Conservation (phyloP, 53 echinoderm and acorn worm genomes). For the Luidia sarsii region DNA sequence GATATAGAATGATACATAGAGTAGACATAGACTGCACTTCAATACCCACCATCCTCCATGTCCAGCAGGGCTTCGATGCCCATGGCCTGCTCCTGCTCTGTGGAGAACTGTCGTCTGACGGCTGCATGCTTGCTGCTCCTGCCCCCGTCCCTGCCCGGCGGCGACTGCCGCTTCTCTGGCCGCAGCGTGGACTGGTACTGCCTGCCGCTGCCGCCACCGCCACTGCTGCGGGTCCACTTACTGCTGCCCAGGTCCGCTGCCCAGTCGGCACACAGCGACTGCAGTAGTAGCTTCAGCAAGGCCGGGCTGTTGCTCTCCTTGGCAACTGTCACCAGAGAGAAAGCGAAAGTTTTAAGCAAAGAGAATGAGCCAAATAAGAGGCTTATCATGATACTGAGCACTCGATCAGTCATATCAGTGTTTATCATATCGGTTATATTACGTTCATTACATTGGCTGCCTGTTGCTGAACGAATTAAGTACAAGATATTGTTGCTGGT, state of each 20-base stretch:
- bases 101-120: neutral
- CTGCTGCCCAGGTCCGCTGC: slow-evolving; percentile 63
- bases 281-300: slow-evolving; percentile 85
- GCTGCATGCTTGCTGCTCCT: neutral
- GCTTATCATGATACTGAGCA: too few species aligned
- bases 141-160: neutral
- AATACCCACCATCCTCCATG: slow-evolving; percentile 29
- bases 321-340: slow-evolving; percentile 58
- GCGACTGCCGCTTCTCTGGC: slow-evolving; percentile 9
- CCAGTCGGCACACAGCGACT: slow-evolving; percentile 90
- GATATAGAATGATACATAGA: too few species aligned
- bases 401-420: too few species aligned
- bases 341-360: neutral
- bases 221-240: too few species aligned
- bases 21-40: too few species aligned
- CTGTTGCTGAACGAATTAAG: too few species aligned
- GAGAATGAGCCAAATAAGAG: neutral
- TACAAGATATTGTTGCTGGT: too few species aligned
- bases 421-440: too few species aligned
- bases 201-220: neutral
- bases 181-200: neutral
- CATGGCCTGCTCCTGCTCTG: neutral
- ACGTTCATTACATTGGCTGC: too few species aligned
- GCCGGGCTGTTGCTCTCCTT: slow-evolving; percentile 85
- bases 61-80: neutral